phyloP scores from a whole-genome alignment of 2,113 vertebrate genomes.

The Pseudorectes ferrugineus region DNA sequence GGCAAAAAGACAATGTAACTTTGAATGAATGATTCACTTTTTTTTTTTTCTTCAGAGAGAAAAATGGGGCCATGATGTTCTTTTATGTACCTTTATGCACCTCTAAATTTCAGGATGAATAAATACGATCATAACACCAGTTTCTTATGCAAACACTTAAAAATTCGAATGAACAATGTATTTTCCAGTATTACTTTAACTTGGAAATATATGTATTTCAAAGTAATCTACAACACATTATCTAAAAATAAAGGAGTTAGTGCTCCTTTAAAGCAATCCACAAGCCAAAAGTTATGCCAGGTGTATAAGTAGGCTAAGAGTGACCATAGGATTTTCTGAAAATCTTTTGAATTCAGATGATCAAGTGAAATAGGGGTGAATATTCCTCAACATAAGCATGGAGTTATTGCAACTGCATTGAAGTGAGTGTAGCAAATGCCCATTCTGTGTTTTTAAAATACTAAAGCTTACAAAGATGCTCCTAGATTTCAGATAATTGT shows the following conservation, averaged over 20 bases:
- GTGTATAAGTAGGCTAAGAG: background rate
- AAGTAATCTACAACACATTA: background rate
- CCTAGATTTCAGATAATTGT: background rate
- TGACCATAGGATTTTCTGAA: background rate
- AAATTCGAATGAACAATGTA: background rate
- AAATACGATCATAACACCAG: background rate
- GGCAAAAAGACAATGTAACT: background rate
- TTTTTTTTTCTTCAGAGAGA: background rate
- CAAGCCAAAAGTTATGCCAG: background rate
- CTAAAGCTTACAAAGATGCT: background rate
- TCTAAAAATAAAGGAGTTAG: background rate
- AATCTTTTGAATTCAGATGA: background rate
- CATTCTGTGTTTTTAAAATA: background rate
- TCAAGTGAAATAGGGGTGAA: background rate
- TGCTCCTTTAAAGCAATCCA: background rate
- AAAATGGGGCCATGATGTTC: background rate
- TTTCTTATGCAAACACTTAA: background rate
- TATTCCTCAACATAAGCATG: background rate
- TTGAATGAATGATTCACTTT: background rate
- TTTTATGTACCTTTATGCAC: background rate
- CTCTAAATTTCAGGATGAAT: background rate
- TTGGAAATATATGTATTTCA: background rate
- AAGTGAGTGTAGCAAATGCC: background rate
- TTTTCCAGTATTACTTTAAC: background rate
- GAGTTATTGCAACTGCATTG: background rate